Evolutionary conservation across 2,888 invertebrate genomes (phyloP).

Genomic region (Helleia helle): DNA sequence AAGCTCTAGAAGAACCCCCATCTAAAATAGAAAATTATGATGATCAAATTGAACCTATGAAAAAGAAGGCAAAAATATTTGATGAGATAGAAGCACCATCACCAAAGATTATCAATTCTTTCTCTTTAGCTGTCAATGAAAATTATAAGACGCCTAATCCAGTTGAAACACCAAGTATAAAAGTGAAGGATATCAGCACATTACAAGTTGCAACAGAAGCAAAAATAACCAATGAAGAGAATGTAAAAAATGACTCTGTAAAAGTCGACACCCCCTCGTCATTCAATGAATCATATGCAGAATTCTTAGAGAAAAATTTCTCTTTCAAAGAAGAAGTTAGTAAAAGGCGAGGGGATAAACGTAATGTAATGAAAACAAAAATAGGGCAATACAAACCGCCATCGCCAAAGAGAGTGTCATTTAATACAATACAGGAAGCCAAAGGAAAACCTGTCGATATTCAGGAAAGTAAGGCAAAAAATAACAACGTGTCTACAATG

Average conservation of each 20-base stretch:
- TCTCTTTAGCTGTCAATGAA: constrained; percentile 21
- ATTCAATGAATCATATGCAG: constrained; percentile 46
- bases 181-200: background rate
- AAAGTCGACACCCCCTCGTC: constrained; percentile 29
- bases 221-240: background rate
- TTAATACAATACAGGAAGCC: background rate
- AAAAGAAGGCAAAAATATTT: no score
- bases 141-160: constrained; percentile 9
- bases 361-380: constrained; percentile 35
- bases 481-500: background rate
- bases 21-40: background rate
- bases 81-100: constrained; percentile 12
- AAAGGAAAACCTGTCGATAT: no score
- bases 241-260: background rate
- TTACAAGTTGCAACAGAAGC: background rate
- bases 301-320: constrained; percentile 38
- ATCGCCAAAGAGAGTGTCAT: constrained; percentile 2
- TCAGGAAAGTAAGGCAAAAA: background rate
- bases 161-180: constrained; percentile 9
- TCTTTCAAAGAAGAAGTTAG: constrained; percentile 15
- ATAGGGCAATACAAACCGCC: constrained; percentile 40
- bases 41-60: background rate
- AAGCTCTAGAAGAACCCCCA: constrained; percentile 22
- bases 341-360: constrained; percentile 19
- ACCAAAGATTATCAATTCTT: constrained; percentile 21